Percentiles rank a stretch among this genome's conserved stretches.
phyloP scores from a whole-genome alignment of 2,113 vertebrate species.

The Pagrus major region DNA sequence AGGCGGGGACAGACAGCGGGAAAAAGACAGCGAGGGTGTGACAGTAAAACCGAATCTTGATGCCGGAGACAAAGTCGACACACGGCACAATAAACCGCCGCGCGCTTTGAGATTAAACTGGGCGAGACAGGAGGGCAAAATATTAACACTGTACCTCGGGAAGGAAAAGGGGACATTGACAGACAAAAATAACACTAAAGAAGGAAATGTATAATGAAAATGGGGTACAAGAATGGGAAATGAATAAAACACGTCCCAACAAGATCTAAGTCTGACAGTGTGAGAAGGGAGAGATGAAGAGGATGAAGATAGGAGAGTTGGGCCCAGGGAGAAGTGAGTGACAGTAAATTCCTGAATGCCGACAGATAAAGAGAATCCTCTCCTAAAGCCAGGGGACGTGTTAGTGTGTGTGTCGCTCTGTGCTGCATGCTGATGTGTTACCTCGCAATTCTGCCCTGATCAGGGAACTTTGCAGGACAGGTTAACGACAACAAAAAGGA shows the following conservation, averaged over 20 bases:
- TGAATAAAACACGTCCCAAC: constrained; percentile 46
- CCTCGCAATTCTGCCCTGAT: constrained; percentile 8
- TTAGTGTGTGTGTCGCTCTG: constrained; percentile 34
- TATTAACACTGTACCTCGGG: constrained; percentile 19
- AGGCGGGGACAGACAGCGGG: constrained; percentile 15
- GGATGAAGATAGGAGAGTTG: constrained; percentile 44
- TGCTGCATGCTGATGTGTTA: constrained; percentile 35
- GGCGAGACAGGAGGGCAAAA: constrained; percentile 18
- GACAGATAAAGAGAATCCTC: constrained; percentile 59
- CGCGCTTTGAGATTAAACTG: constrained; percentile 30
- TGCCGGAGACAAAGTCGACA: constrained; percentile 20
- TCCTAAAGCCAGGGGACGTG: constrained; percentile 32
- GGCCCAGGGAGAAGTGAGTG: constrained; percentile 56
- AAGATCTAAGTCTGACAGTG: constrained; percentile 51
- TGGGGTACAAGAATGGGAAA: constrained; percentile 34
- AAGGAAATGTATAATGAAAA: constrained; percentile 43
- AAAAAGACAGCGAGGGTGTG: constrained; percentile 34
- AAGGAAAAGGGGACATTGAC: constrained; percentile 25
- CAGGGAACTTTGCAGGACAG: constrained; percentile 31
- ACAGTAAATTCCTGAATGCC: constrained; percentile 63
- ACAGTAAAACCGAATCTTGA: constrained; percentile 47
- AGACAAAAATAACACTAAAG: constrained; percentile 49
- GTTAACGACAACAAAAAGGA: constrained; percentile 35
- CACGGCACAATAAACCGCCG: constrained; percentile 29
- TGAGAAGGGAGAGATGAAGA: constrained; percentile 45